These are phyloP conservation scores for Pholis gunnellus DNA, from an alignment of 2,113 vertebrate species.

Conservation along the genomic window DNA sequence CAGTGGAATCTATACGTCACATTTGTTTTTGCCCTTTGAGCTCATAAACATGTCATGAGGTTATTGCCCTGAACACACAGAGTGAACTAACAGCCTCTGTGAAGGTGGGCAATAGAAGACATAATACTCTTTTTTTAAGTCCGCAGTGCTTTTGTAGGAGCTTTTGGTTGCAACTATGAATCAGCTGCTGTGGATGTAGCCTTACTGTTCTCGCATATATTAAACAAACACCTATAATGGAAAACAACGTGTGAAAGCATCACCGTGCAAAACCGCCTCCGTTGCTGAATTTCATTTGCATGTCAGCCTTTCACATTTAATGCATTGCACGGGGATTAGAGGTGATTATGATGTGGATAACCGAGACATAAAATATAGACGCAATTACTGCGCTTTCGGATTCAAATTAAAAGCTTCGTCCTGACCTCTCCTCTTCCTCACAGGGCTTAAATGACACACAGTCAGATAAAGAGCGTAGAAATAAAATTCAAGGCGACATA, in stretches of 20 bases:
- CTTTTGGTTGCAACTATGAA: neutral
- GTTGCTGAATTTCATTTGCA: neutral
- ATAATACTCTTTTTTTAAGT: slow-evolving; percentile 8
- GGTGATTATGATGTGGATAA: slow-evolving; percentile 5
- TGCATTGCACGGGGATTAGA: neutral
- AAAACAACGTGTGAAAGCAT: too few relatives aligned
- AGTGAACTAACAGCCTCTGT: neutral
- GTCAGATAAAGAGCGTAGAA: neutral
- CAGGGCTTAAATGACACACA: neutral
- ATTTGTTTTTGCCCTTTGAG: neutral
- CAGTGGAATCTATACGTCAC: neutral
- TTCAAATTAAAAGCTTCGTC: slow-evolving; percentile 11
- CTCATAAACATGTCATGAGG: neutral
- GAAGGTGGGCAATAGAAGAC: neutral
- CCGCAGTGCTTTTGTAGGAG: slow-evolving; percentile 13
- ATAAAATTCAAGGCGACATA: neutral
- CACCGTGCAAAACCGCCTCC: neutral
- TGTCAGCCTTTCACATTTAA: neutral
- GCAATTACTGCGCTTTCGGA: neutral
- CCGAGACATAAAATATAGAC: slow-evolving; percentile 14
- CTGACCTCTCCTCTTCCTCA: neutral
- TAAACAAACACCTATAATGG: slow-evolving; percentile 4
- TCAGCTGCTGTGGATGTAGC: neutral
- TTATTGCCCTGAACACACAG: neutral
- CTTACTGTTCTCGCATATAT: neutral